Base-by-base conservation (phyloP, 1,140 invertebrate genomes). In the Microplitis mediator region DNA sequence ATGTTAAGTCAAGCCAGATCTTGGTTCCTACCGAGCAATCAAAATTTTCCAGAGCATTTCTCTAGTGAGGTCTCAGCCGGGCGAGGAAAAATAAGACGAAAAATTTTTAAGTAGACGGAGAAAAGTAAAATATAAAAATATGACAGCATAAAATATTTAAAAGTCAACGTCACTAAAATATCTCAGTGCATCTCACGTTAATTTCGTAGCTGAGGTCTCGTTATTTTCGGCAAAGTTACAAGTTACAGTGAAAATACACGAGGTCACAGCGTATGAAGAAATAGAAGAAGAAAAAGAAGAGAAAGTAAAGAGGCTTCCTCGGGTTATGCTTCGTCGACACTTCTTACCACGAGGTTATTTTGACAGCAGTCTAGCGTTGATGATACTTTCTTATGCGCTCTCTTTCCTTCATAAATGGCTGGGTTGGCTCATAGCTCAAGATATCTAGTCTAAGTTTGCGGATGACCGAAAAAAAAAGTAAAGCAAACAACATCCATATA, bases 171-270 rank as follows among this genome's bases (percentile, higher is more conserved):
- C 23, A 62, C 65, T 35, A 50, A 54, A 72, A 50, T 62, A 36
- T 69, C 71, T 72, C 64, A 58, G 31, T 50, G 69, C 51, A 66
- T 67, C 54, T 69, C 65, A 52, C 64, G 70, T 65, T 71, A 72
- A 66, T 66, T 58, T 66, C 56, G 71, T 68, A 45, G 39, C 39
- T 56, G 56, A 45, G 68, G 45, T 23, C 39, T 73, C 71, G 71
- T 73, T 73, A 73, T 73, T 73, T 73, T 73, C 62, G 60, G 65
- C 67, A 61, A 35, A 67, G 58, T 45, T 45, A 6, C 39, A 45
- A 45, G 39, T 45, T 45, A 45, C 6, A 6, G 39, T 45, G 39
- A 45, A 73, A 56, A 36, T 56, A 56, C 52, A 23, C 52, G 52
- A n/a, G 23, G 23, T 23, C 23, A 23, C 23, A 14, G 16, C 9